Evolutionary conservation across 2,888 invertebrate genomes (phyloP).

Genomic region (Corythucha ciliata): DNA sequence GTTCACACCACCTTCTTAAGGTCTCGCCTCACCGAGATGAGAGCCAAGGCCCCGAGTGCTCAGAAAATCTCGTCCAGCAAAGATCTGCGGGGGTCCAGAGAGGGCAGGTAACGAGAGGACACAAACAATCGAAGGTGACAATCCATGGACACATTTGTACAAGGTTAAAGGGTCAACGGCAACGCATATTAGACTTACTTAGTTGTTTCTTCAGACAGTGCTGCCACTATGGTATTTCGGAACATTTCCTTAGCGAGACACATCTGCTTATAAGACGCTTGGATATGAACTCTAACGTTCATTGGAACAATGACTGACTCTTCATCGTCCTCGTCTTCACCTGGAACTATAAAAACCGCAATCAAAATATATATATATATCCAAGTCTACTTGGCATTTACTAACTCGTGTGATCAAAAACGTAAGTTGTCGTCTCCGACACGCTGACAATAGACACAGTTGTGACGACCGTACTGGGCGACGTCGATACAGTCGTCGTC

Average conservation of each 20-base stretch:
- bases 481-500: background rate
- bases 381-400: no score
- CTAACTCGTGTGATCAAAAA: no score
- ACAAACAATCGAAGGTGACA: no score
- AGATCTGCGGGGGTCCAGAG: no score
- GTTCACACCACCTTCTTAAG: no score
- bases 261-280: slow-evolving; percentile 26
- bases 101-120: no score
- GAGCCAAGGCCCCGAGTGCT: no score
- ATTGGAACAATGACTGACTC: background rate
- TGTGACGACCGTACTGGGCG: background rate
- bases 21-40: no score
- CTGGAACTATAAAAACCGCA: background rate
- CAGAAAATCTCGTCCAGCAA: no score
- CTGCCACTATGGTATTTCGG: slow-evolving; percentile 22
- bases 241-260: slow-evolving; percentile 24
- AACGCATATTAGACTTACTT: slow-evolving; percentile 16
- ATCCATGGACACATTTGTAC: no score
- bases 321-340: slow-evolving; percentile 14
- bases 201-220: slow-evolving; percentile 18
- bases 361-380: background rate
- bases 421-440: background rate
- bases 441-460: background rate
- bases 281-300: slow-evolving; percentile 20
- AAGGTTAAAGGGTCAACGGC: background rate